Conservation (phyloP, 2,113 vertebrate species). For the Argyrosomus japonicus region DNA sequence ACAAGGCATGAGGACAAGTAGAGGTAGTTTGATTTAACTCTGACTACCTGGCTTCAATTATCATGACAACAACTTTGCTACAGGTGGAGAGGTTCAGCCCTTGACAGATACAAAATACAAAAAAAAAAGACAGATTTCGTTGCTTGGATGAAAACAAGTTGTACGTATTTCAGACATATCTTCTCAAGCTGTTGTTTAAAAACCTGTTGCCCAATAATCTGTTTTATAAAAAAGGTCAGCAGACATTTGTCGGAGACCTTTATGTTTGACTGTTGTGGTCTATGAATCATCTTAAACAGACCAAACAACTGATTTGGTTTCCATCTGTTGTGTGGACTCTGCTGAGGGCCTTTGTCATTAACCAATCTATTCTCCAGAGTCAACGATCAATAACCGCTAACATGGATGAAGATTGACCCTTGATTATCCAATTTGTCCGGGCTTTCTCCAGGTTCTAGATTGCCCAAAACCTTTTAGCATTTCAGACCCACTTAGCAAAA, state of each 20-base stretch:
- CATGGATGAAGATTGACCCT: constrained; percentile 34
- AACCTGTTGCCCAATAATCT: neutral
- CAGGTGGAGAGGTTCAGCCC: no score
- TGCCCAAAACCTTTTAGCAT: constrained; percentile 48
- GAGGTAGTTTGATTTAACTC: neutral
- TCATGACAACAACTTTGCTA: no score
- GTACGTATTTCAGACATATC: neutral
- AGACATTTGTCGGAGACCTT: constrained; percentile 43
- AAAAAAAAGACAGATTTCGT: neutral
- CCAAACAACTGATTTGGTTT: constrained; percentile 50
- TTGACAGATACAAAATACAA: neutral
- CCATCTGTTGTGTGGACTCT: constrained; percentile 20
- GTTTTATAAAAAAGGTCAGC: constrained; percentile 45
- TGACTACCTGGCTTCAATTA: no score
- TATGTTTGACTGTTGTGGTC: constrained; percentile 21
- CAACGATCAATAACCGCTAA: constrained; percentile 62
- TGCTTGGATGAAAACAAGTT: neutral
- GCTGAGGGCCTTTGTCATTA: constrained; percentile 38
- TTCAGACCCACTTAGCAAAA: constrained; percentile 45
- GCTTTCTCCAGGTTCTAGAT: constrained; percentile 24
- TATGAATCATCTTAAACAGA: constrained; percentile 45
- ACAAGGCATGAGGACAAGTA: neutral
- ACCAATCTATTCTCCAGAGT: constrained; percentile 38
- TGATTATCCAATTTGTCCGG: constrained; percentile 57
- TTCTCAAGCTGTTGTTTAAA: neutral